Evolutionary conservation across 2,888 invertebrate genomes (phyloP), one percentile per base, ranked within the genome.

Genomic region (Deladenus siricidicola): DNA sequence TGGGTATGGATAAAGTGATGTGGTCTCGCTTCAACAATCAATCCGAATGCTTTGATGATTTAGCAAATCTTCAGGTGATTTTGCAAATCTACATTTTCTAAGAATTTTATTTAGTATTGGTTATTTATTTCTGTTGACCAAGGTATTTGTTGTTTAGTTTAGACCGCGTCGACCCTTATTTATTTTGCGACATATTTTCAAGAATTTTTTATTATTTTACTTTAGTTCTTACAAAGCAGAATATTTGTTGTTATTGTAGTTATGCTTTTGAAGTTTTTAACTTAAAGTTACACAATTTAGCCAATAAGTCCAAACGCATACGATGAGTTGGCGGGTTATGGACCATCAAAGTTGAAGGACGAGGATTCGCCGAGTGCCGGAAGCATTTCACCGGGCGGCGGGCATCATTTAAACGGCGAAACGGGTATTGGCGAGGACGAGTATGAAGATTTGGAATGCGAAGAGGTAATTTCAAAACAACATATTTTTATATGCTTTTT

Each of bases 301-400:
- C 39, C 39, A 34, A 14, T 34, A 10, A 34, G 39, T 34, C 39
- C 39, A 14, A 6, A 34, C 8, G 6, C 39, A 34, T 34, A 34
- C 14, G 39, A 34, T 10, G 39, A 34, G 8, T 10, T 34, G 39
- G 6, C 14, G 6, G 39, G 14, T 34, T 34, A 34, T 34, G 14
- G 14, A 6, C 14, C 39, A 34, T 10, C 39, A 34, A 34, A 34
- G 8, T 14, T 34, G 39, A 34, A 34, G 39, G 39, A 14, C 21
- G 53, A 34, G 24, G 34, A 42, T 23, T 55, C 55, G n/a, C 55
- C 55, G 1, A 55, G 55, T 26, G 55, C 55, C 19, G 55, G 55
- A 8, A 55, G 55, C 10, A 44, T 44, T 21, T 55, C 55, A 4
- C 44, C 55, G n/a, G 44, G 34, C 29, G 23, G 50, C 19, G 50